Evolutionary conservation across 2,888 invertebrate genomes (phyloP).

Genomic region (Apodemia zela): DNA sequence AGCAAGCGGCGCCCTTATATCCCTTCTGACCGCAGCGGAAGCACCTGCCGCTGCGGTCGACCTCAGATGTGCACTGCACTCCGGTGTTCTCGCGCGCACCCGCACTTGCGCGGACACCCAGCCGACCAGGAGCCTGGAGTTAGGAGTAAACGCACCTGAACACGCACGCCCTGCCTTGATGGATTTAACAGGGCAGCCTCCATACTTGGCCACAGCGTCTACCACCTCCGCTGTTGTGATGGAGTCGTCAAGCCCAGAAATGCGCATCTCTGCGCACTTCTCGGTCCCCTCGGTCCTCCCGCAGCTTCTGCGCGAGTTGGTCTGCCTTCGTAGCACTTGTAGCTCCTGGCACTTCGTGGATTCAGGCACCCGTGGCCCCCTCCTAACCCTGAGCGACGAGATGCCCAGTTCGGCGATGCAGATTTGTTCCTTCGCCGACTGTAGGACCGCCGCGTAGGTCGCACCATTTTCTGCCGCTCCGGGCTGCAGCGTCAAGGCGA

Average conservation of each 20-base stretch:
- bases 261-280: constrained; percentile 23
- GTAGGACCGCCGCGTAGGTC: constrained; percentile 15
- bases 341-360: constrained; percentile 25
- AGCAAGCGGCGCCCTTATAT: constrained; percentile 18
- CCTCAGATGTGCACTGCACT: constrained; percentile 13
- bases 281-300: constrained; percentile 23
- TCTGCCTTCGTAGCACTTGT: constrained; percentile 24
- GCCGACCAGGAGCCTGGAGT: constrained; percentile 13
- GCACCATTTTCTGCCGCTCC: constrained; percentile 20
- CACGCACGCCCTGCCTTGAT: constrained; percentile 13
- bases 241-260: constrained; percentile 25
- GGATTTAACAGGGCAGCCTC: constrained; percentile 16
- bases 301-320: constrained; percentile 22
- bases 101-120: constrained; percentile 14
- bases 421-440: constrained; percentile 5
- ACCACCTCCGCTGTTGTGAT: constrained; percentile 19
- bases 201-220: constrained; percentile 9
- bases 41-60: constrained; percentile 21
- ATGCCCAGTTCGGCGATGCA: constrained; percentile 20
- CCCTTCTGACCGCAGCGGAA: constrained; percentile 31
- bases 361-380: constrained; percentile 25
- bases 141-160: constrained; percentile 1
- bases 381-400: constrained; percentile 12
- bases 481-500: background rate
- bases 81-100: constrained; percentile 24